Conservation (phyloP, 2,113 vertebrate genomes). For the Himantopus leucocephalus region DNA sequence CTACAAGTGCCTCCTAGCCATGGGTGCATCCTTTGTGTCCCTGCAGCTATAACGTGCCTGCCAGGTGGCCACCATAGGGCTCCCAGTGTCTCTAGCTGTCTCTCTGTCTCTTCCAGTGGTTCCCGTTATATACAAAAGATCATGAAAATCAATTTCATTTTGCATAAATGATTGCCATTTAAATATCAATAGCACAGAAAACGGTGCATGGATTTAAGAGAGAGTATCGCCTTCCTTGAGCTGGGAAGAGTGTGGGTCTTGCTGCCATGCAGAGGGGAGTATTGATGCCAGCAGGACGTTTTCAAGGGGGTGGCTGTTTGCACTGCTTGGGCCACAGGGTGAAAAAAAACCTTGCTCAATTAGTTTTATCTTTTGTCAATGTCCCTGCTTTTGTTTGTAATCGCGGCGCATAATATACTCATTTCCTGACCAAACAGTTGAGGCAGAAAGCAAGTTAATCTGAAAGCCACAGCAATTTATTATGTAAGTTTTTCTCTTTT, state of each 20-base stretch:
- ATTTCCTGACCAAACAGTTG: background rate
- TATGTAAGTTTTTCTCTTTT: background rate
- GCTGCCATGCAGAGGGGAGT: background rate
- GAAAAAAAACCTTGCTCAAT: background rate
- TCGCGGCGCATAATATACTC: background rate
- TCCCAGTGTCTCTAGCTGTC: background rate
- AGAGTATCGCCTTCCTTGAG: background rate
- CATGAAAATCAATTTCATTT: background rate
- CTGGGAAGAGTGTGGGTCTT: background rate
- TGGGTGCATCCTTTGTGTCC: background rate
- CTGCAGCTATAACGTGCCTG: background rate
- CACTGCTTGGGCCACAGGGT: background rate
- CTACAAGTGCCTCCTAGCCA: background rate
- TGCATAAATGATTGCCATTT: background rate
- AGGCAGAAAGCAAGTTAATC: background rate
- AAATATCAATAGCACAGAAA: background rate
- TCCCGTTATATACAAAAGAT: background rate
- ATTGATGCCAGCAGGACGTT: background rate
- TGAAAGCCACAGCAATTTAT: background rate
- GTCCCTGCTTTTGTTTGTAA: background rate
- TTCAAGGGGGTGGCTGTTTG: background rate
- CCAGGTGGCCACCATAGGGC: background rate
- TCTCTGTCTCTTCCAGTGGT: background rate
- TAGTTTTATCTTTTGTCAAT: background rate
- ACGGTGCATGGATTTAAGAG: background rate